phyloP scores from a whole-genome alignment of 2,888 invertebrate species.

The Saturnia japonica region DNA sequence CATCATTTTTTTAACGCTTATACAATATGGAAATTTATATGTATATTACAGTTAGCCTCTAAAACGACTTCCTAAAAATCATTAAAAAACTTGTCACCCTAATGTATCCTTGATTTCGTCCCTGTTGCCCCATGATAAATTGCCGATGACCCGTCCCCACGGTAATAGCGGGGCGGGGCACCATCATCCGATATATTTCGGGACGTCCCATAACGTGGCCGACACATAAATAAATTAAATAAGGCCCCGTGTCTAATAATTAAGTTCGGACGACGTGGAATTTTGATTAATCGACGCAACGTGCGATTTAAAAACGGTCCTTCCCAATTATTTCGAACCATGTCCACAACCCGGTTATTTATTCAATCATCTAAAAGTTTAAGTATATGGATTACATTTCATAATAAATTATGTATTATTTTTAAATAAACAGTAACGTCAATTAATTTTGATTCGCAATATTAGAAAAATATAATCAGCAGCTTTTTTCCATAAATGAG shows the following conservation, averaged over 20 bases:
- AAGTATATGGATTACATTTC: not conserved
- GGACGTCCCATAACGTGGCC: slow-evolving; percentile 41
- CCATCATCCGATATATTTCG: slow-evolving; percentile 33
- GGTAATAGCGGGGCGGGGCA: slow-evolving; percentile 40
- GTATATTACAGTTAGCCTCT: not conserved
- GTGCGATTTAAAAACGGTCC: slow-evolving; percentile 33
- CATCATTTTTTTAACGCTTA: too few species aligned
- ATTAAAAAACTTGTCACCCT: not conserved
- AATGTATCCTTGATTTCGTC: slow-evolving; percentile 10
- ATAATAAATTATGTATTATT: not conserved
- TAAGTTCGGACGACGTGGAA: slow-evolving; percentile 46
- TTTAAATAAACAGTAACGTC: not conserved
- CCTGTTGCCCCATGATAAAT: slow-evolving; percentile 35
- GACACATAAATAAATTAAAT: slow-evolving; percentile 49
- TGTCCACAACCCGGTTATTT: slow-evolving; percentile 16
- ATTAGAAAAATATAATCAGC: not conserved
- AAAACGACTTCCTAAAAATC: not conserved
- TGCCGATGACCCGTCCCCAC: slow-evolving; percentile 27
- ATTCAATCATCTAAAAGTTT: not conserved
- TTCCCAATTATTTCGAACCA: slow-evolving; percentile 26
- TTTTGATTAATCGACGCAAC: slow-evolving; percentile 47
- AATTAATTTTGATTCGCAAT: not conserved
- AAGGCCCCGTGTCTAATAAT: slow-evolving; percentile 50
- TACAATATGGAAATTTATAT: too few species aligned
- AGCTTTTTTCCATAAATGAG: not conserved